Evolutionary conservation across 1,140 invertebrate genomes (phyloP).

Genomic region (Cherax destructor): DNA sequence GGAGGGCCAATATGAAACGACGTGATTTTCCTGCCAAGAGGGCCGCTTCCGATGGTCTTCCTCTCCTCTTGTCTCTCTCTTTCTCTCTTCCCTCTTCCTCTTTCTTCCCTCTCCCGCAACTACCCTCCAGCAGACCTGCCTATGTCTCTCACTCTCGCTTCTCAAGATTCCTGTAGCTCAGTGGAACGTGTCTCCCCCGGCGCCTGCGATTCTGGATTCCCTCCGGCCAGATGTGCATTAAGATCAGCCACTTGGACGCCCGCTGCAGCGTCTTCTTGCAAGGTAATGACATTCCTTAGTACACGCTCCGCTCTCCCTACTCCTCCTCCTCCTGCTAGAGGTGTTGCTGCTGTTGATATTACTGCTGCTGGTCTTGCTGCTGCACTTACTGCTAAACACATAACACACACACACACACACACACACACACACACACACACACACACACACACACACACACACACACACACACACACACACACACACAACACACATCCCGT

Average conservation of each 20-base stretch:
- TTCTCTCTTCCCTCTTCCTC: neutral
- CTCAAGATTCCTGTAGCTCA: neutral
- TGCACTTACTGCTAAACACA: neutral
- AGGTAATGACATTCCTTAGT: neutral
- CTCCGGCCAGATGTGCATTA: neutral
- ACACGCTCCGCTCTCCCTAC: neutral
- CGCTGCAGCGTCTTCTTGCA: neutral
- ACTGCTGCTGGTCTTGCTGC: neutral
- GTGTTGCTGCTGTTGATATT: neutral
- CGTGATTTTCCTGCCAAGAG: neutral
- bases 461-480: conserved; percentile 2
- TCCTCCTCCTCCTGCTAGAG: neutral
- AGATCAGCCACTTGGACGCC: neutral
- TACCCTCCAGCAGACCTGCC: no score
- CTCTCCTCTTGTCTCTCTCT: neutral
- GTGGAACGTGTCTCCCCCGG: neutral
- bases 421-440: neutral
- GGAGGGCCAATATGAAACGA: neutral
- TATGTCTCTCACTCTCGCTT: neutral
- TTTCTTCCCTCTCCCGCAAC: no score
- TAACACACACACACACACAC: neutral
- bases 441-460: neutral
- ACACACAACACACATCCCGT: neutral
- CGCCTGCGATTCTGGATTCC: neutral
- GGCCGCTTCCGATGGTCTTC: neutral